Evolutionary conservation across 2,888 invertebrate genomes (phyloP).

Genomic region (Sipunculus nudus): DNA sequence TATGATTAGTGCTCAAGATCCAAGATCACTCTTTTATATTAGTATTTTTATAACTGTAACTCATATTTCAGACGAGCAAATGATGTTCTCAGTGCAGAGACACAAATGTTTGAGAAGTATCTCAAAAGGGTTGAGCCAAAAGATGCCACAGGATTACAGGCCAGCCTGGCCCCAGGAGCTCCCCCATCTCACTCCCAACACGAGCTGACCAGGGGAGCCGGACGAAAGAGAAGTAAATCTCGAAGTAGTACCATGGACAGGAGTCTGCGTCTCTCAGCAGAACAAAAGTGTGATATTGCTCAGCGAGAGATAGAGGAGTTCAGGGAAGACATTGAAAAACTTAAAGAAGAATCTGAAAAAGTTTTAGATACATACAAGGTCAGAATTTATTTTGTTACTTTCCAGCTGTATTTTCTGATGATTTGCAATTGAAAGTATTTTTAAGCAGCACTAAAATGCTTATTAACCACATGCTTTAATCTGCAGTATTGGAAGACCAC

Average conservation of each 20-base stretch:
- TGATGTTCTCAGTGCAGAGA: conserved; percentile 62
- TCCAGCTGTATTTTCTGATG: too few relatives aligned
- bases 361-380: conserved; percentile 63
- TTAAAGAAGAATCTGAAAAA: conserved; percentile 64
- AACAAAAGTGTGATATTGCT: conserved; percentile 67
- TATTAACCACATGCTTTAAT: too few relatives aligned
- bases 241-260: conserved; percentile 58
- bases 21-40: not conserved
- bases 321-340: conserved; percentile 58
- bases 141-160: conserved; percentile 39
- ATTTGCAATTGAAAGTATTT: too few relatives aligned
- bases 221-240: conserved; percentile 62
- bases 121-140: conserved; percentile 61
- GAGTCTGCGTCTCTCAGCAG: conserved; percentile 58
- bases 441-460: too few relatives aligned
- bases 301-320: conserved; percentile 65
- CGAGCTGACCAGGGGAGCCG: conserved; percentile 43
- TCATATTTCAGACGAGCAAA: conserved; percentile 56
- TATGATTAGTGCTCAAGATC: too few relatives aligned
- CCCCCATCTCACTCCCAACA: conserved; percentile 49
- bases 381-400: conserved; percentile 11
- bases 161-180: conserved; percentile 11
- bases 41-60: not conserved
- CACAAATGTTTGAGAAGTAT: conserved; percentile 66
- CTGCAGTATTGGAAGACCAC: too few relatives aligned